Conservation (phyloP, 2,113 vertebrate genomes). For the Hemiprocne comata region DNA sequence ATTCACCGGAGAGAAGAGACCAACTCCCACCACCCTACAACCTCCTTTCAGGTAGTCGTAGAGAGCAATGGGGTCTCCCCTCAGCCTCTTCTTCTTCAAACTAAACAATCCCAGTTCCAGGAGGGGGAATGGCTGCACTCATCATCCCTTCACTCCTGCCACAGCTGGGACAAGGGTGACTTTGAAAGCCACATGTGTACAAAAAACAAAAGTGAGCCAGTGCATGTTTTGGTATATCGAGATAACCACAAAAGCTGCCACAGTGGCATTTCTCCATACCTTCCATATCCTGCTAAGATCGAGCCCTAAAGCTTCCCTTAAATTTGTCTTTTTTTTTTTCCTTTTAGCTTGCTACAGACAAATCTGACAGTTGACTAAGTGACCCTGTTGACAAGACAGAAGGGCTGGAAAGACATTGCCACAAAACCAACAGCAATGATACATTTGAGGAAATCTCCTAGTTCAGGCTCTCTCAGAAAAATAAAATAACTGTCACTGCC, state of each 20-base stretch:
- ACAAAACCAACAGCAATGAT: not conserved
- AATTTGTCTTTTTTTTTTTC: not conserved
- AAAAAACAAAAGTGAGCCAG: not conserved
- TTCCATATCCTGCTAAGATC: not conserved
- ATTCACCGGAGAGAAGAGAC: too few relatives aligned
- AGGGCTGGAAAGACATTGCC: not conserved
- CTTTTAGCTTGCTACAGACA: not conserved
- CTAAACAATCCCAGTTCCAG: too few relatives aligned
- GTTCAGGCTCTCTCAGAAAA: not conserved
- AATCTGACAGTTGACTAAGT: not conserved
- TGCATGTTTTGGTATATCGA: not conserved
- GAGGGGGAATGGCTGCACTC: not conserved
- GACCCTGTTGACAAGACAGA: not conserved
- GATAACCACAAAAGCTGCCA: not conserved
- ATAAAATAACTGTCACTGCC: not conserved
- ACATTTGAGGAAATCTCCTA: not conserved
- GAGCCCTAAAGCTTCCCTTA: not conserved
- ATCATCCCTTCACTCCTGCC: not conserved
- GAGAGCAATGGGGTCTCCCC: too few relatives aligned
- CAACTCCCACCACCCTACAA: too few relatives aligned
- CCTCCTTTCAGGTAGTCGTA: too few relatives aligned
- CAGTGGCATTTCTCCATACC: not conserved
- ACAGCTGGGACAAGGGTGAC: not conserved
- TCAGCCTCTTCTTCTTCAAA: too few relatives aligned
- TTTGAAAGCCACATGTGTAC: not conserved